These are phyloP conservation scores for Typhlichthys subterraneus DNA, from an alignment of 2,797 vertebrate genomes.

Conservation along the genomic window DNA sequence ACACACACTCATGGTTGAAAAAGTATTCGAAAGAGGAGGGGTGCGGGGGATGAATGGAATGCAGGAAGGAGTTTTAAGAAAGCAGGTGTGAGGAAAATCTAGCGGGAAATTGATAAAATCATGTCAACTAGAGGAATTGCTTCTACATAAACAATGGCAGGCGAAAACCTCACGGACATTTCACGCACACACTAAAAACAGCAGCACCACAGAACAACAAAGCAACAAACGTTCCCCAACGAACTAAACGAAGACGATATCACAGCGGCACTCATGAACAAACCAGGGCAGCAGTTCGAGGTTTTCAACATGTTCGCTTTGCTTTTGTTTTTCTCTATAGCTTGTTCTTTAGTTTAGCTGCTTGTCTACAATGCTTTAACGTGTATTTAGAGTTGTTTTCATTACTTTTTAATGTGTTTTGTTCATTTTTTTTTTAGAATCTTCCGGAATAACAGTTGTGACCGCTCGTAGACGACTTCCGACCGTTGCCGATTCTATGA, in stretches of 20 bases:
- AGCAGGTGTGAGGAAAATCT: not conserved
- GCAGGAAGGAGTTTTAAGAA: not conserved
- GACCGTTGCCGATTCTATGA: not conserved
- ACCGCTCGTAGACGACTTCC: not conserved
- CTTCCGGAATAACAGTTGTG: slow-evolving; percentile 43
- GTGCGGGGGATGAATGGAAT: not conserved
- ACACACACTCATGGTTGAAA: slow-evolving; percentile 18
- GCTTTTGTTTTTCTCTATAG: slow-evolving; percentile 26
- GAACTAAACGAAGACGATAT: slow-evolving; percentile 25
- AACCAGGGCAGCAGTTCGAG: slow-evolving; percentile 43
- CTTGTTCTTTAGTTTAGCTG: slow-evolving; percentile 20
- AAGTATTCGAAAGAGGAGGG: not conserved
- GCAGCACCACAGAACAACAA: slow-evolving; percentile 58
- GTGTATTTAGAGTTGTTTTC: slow-evolving; percentile 3
- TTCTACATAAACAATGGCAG: slow-evolving; percentile 39
- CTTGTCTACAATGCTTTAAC: slow-evolving; percentile 7
- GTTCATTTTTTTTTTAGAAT: slow-evolving; percentile 51
- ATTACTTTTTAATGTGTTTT: slow-evolving; percentile 51
- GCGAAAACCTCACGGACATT: slow-evolving; percentile 53
- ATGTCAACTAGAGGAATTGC: slow-evolving; percentile 29
- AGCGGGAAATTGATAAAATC: slow-evolving; percentile 7
- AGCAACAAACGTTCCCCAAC: slow-evolving; percentile 46
- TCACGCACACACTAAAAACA: slow-evolving; percentile 57
- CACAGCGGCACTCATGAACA: slow-evolving; percentile 46
- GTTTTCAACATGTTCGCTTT: slow-evolving; percentile 8